phyloP scores from a whole-genome alignment of 1,140 invertebrate species.

The Drosophila virilis region DNA sequence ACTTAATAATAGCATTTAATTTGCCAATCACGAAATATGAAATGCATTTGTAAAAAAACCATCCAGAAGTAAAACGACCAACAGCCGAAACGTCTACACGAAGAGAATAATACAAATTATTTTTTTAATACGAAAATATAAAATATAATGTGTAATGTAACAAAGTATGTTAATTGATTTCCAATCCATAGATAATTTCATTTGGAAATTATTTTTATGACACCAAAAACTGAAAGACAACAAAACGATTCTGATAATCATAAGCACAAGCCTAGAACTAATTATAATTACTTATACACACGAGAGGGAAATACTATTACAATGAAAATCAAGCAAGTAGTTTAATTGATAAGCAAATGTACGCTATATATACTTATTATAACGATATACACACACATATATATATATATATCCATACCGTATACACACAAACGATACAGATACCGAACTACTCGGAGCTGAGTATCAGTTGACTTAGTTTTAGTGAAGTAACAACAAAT shows the following conservation, averaged over 20 bases:
- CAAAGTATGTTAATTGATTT: constrained; percentile 36
- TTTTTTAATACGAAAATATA: constrained; percentile 45
- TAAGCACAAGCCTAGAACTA: constrained; percentile 72
- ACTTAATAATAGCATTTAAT: constrained; percentile 48
- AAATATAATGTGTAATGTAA: constrained; percentile 5
- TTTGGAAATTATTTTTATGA: constrained; percentile 26
- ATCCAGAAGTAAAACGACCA: constrained; percentile 70
- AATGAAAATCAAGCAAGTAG: constrained; percentile 60
- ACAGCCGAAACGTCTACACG: constrained; percentile 49
- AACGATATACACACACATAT: constrained; percentile 46
- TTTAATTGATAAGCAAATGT: constrained; percentile 69
- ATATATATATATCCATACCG: constrained; percentile 38
- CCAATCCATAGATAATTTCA: constrained; percentile 37
- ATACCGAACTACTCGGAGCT: constrained; percentile 7
- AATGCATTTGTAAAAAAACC: constrained; percentile 63
- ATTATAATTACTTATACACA: constrained; percentile 47
- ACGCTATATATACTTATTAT: constrained; percentile 37
- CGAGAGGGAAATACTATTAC: constrained; percentile 33
- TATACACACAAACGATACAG: constrained; percentile 39
- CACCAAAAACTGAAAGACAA: constrained; percentile 28
- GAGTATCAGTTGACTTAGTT: constrained; percentile 68
- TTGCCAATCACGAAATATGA: constrained; percentile 49
- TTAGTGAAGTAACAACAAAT: constrained; percentile 63
- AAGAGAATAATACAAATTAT: constrained; percentile 57
- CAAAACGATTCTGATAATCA: constrained; percentile 70